These are phyloP conservation scores for Gallinago nigripennis DNA, from an alignment of 2,797 vertebrate genomes.

Conservation along the genomic window DNA sequence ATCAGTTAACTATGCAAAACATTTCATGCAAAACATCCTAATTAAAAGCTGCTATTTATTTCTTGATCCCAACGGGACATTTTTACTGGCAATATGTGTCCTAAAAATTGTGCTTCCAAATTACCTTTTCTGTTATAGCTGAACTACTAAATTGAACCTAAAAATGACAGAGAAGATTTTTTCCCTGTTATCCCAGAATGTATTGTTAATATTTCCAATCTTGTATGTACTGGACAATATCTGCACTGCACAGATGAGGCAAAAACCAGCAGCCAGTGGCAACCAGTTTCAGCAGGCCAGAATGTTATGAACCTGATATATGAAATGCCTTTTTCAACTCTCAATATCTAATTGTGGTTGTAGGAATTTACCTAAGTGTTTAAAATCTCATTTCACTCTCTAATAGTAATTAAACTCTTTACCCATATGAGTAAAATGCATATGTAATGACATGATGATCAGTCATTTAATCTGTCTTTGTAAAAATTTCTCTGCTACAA, in stretches of 20 bases:
- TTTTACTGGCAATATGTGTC: not conserved
- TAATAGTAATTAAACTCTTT: not conserved
- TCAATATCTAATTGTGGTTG: not conserved
- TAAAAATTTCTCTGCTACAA: not conserved
- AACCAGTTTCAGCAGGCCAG: not conserved
- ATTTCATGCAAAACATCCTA: constrained; percentile 8
- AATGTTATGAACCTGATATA: not conserved
- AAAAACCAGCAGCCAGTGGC: not conserved
- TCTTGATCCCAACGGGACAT: not conserved
- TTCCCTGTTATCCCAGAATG: not conserved
- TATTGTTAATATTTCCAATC: not conserved
- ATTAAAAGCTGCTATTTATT: constrained; percentile 37
- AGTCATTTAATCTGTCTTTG: not conserved
- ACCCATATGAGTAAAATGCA: not conserved
- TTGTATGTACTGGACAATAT: not conserved
- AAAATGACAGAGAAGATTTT: not conserved
- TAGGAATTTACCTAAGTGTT: not conserved
- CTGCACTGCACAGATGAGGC: not conserved
- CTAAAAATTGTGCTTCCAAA: not conserved
- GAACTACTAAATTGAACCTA: not conserved
- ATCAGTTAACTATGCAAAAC: not conserved
- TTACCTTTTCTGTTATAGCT: not conserved
- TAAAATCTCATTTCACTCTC: not conserved
- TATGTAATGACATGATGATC: not conserved
- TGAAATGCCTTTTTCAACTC: not conserved